Base-by-base conservation (phyloP, 2,888 invertebrate genomes). In the Hyposoter didymator region DNA sequence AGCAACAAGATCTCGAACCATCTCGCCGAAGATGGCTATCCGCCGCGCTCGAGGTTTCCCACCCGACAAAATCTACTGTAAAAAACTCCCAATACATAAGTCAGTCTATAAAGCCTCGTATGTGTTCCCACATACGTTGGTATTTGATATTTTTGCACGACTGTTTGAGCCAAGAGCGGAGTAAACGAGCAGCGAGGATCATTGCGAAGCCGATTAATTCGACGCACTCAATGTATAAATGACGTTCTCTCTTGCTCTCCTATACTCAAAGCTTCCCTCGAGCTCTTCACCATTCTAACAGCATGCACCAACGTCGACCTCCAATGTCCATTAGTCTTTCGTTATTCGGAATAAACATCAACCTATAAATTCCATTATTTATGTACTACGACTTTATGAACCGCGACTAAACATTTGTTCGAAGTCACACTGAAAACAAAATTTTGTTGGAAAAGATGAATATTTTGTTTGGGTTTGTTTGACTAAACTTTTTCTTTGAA, bases 181-280 rank as follows among this genome's bases (percentile, higher is more conserved):
- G 66, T 73, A 52, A 84, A 82, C 84, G 85, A 85, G 49, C 52
- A 80, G 19, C 52, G 64, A 82, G 39, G 76, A 76, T 80, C 76
- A 62, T 82, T 85, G 82, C 79, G 45, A 35, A 83, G 80, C 66
- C 80, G 83, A 80, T 79, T 83, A 83, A 73, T 80, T 83, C 85
- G 83, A 74, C 69, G 74, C 74, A 69, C 74, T 84, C 69, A 59
- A 74, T 80, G n/a, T n/a, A 80, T 80, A 80, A 64, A 47, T 59
- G 62, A 7, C 6, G 22, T 62, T 45, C 62, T 59, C 28, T 47
- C 19, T 59, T 64, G 14, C n/a, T 32, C 32, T 62, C 62, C 28
- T 35, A 28, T 32, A 17, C 64, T 45, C 64, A 17, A 35, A 19
- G 47, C 64, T 64, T 75, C 62, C 47, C 75, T 64, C 75, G 17